Base-by-base conservation (phyloP, 2,888 invertebrate genomes). In the Mesorhabditis spiculigera region DNA sequence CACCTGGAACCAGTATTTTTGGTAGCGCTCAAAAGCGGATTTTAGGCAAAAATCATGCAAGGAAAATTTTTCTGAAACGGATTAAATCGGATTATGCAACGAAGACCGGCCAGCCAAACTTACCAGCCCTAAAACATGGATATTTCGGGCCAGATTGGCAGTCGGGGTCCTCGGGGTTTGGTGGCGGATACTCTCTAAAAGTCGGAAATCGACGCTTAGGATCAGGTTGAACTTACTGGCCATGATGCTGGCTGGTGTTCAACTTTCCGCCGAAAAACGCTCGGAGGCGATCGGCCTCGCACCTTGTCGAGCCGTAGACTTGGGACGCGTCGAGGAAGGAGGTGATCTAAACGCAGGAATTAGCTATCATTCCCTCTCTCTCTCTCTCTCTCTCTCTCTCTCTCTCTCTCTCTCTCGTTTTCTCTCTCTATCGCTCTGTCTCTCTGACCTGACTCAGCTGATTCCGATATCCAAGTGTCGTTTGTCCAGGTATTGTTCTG, bases 401-500 rank as follows among this genome's bases (percentile, higher is more conserved):
- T 28, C 28, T 1, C 28, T 28, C 1, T 1, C 28, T 28, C 28
- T 28, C 28, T 28, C 28, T 50, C 50, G 8, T 3, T 50, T 13
- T 1, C 50, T 50, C 50, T 50, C 50, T 50, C 50, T 50, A 50
- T 50, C 50, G 13, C 13, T n/a, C n/a, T n/a, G n/a, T n/a, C n/a
- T n/a, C n/a, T n/a, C 16, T 13, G n/a, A 80, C 80, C 73, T 82
- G 83, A 72, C 83, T 84, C 71, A 83, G 73, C 64, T 95, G 94
- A 82, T 94, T 94, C 72, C 95, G 74, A 61, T 81, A 79, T 41
- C 78, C 78, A 8, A 78, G 63, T 3, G 67, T 71, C 43, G 75
- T 74, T 58, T 78, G 75, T 94, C 95, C 95, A 0, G 95, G 93
- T 75, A 95, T 88, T 66, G 94, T 94, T 85, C 95, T 90, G 91